Evolutionary conservation across 1,140 invertebrate genomes (phyloP).

Genomic region (Ganaspis sp.): DNA sequence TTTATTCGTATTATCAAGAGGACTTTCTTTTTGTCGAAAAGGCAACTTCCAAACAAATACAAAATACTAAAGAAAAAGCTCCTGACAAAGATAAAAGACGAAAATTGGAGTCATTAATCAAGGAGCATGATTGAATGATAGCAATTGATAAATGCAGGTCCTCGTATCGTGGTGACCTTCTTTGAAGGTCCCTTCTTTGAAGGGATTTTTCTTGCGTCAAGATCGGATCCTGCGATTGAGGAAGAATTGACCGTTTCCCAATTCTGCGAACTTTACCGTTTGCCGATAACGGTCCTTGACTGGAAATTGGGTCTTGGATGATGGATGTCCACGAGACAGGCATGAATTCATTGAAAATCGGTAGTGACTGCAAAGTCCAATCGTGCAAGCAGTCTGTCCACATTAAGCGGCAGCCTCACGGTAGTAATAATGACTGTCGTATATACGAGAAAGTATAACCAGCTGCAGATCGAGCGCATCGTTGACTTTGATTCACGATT

Average conservation of each 20-base stretch:
- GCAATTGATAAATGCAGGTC: conserved; percentile 9
- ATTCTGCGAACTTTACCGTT: neutral
- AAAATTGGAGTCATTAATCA: conserved; percentile 13
- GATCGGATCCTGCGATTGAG: neutral
- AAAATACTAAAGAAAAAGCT: too few species aligned
- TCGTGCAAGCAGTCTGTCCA: conserved; percentile 8
- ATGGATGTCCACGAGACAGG: conserved; percentile 8
- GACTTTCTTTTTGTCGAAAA: too few species aligned
- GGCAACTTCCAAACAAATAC: too few species aligned
- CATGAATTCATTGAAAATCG: conserved; percentile 16
- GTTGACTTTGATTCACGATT: conserved; percentile 46
- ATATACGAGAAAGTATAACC: conserved; percentile 36
- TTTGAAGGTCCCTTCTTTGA: neutral
- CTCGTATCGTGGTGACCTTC: neutral
- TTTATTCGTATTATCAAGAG: too few species aligned
- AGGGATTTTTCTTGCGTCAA: neutral
- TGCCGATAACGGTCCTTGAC: neutral
- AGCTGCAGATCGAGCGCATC: conserved; percentile 26
- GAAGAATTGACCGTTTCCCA: neutral
- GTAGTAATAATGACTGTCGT: conserved; percentile 35
- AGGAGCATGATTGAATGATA: conserved; percentile 4
- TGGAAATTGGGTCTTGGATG: conserved; percentile 14
- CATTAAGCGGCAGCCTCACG: conserved; percentile 26
- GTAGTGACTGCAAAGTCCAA: neutral
- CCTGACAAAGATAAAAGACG: neutral